Evolutionary conservation across 2,113 vertebrate genomes (phyloP), one percentile per base, ranked within the genome.

Genomic region (Lagopus leucura): DNA sequence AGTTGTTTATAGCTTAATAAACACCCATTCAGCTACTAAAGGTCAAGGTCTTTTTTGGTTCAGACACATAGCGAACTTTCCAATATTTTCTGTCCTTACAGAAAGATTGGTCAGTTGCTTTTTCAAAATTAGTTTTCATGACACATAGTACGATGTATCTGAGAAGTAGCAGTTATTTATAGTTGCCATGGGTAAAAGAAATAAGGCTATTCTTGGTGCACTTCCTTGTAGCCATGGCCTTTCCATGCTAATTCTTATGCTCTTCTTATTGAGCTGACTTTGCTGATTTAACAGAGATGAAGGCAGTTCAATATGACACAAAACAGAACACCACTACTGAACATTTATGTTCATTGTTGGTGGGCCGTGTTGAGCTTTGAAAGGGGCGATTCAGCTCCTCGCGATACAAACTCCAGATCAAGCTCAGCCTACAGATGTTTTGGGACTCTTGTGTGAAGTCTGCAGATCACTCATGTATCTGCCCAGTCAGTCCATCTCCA

Each of bases 1-100:
- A 47, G n/a, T 66, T 96, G 48, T 94, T 95, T 84, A 87, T 74
- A 94, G 67, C 61, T 96, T 83, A 71, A 89, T 94, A 90, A 92
- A 78, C 54, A 76, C 42, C 63, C 80, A 86, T 95, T 96, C 89
- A 94, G 42, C 73, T 88, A 43, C 82, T 82, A 94, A 97, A 96
- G 91, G 92, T 92, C 91, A 80, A 60, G 85, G 60, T 34, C 60
- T 92, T 89, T 95, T 95, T 91, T 88, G 45, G 61, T 85, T 86
- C 65, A 91, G 86, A 86, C n/a, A 86, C 36, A 22, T 30, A 78
- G 11, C 36, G 42, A 18, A 52, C 70, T 88, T 89, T 93, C 84
- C 73, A 61, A 50, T 83, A 88, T 84, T 38, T 90, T 95, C 88
- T 86, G 47, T 86, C 69, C 69, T 95, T 87, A 92, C 16, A 55